Conservation (phyloP, 2,888 invertebrate species). For the Cheiracanthium punctorium region DNA sequence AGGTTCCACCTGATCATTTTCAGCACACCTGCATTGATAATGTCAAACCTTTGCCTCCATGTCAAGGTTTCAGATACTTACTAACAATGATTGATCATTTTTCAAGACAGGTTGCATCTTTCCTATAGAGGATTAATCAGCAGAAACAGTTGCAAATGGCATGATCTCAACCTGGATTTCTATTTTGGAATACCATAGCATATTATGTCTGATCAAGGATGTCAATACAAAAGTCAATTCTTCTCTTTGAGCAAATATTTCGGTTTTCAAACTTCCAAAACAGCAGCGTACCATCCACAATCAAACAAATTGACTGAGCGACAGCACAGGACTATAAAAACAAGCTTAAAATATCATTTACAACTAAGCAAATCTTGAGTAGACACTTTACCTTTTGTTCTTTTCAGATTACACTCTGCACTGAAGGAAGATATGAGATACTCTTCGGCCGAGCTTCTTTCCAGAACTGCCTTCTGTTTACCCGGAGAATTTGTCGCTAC, state of each 20-base stretch:
- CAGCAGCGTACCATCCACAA: conserved; percentile 62
- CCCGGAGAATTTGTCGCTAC: conserved; percentile 16
- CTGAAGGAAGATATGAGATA: conserved; percentile 23
- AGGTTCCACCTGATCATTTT: conserved; percentile 1
- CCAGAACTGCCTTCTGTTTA: conserved; percentile 13
- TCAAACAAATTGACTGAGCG: conserved; percentile 1
- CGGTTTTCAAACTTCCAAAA: conserved; percentile 72
- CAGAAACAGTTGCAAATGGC: conserved; percentile 59
- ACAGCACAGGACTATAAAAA: conserved; percentile 22
- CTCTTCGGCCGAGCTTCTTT: conserved; percentile 25
- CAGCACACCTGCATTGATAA: neutral
- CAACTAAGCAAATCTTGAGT: conserved; percentile 18
- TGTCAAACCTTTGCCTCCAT: neutral
- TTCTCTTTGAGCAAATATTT: conserved; percentile 71
- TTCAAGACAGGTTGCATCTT: conserved; percentile 68
- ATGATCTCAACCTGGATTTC: conserved; percentile 71
- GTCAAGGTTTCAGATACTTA: conserved; percentile 18
- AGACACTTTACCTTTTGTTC: conserved; percentile 24
- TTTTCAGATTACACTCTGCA: conserved; percentile 15
- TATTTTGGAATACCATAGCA: conserved; percentile 70
- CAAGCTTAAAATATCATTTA: conserved; percentile 22
- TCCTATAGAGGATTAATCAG: conserved; percentile 69
- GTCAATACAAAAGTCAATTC: conserved; percentile 68
- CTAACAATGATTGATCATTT: conserved; percentile 42
- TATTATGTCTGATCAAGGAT: conserved; percentile 67